Conservation (phyloP, 2,113 vertebrate species). For the Cacatua alba region DNA sequence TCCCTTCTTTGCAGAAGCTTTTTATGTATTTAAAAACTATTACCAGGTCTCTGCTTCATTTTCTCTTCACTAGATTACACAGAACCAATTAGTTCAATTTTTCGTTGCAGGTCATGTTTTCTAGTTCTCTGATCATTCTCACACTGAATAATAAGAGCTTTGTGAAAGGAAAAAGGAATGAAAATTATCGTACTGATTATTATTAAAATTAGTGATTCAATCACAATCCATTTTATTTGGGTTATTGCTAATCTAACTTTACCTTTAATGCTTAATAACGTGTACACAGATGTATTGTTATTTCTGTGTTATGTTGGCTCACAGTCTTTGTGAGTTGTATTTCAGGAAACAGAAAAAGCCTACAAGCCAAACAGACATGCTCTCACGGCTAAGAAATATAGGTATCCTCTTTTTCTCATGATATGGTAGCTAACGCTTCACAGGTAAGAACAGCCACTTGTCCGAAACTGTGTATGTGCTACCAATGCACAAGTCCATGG, state of each 20-base stretch:
- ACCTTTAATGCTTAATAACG: slow-evolving; percentile 15
- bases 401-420: not conserved
- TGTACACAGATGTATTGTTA: not conserved
- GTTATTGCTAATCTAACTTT: slow-evolving; percentile 13
- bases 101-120: not conserved
- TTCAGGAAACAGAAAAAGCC: not conserved
- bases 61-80: slow-evolving; percentile 7
- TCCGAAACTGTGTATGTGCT: not conserved
- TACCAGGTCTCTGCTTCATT: not conserved
- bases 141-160: slow-evolving; percentile 15
- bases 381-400: not conserved
- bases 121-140: slow-evolving; percentile 47
- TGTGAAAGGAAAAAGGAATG: not conserved
- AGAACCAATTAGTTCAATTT: slow-evolving; percentile 48
- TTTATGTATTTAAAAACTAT: slow-evolving; percentile 26
- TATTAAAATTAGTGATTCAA: slow-evolving; percentile 58
- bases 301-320: not conserved
- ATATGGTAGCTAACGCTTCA: not conserved
- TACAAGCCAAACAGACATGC: not conserved
- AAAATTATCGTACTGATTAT: slow-evolving; percentile 1
- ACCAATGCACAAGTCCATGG: fast-evolving
- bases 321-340: not conserved
- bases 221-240: slow-evolving; percentile 18
- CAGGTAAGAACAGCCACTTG: not conserved
- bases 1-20: not conserved